Evolutionary conservation across 2,888 invertebrate species (phyloP), one percentile per base, ranked within the genome.

Genomic region (Scrobipalpa costella): DNA sequence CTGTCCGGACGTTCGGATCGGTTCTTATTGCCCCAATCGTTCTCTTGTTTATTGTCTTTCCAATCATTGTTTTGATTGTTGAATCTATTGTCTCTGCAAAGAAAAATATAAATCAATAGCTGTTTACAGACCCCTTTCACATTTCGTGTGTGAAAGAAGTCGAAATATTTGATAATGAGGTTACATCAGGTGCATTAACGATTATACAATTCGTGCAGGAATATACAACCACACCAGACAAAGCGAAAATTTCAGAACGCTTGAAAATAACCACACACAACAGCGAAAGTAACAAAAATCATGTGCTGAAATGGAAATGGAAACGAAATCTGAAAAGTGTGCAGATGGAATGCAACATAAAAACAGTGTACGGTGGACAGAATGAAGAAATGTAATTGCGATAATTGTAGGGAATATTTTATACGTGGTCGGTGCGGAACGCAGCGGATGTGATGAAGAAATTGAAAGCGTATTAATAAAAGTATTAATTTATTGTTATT

Each of bases 231-330:
- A 73, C 68, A 75, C 78, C 80, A 80, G 73, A 79, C 78, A 80
- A 81, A 79, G 79, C 80, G 66, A 68, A 62, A 65, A 64, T 64
- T n/a, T n/a, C n/a, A n/a, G 38, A n/a, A 55, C 64, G 64, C 70
- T 67, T 69, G 71, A 71, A 75, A 69, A 61, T 62, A 64, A 60
- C 62, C 63, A 62, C 67, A 67, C 66, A 71, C 17, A 50, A 50
- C 34, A 55, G 38, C 49, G 52, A 64, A 67, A 64, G 63, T 65
- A 27, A 33, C 47, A 63, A 64, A 55, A 63, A 66, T 63, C 47
- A 69, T 64, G 74, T 77, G 79, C 80, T 79, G n/a, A n/a, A n/a
- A n/a, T n/a, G n/a, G 79, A 78, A 83, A 80, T 74, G 71, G 76
- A 71, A 72, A 75, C 61, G 64, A 62, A 67, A 73, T 47, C 47